phyloP scores from a whole-genome alignment of 2,113 vertebrate species.

The Amphiprion percula region DNA sequence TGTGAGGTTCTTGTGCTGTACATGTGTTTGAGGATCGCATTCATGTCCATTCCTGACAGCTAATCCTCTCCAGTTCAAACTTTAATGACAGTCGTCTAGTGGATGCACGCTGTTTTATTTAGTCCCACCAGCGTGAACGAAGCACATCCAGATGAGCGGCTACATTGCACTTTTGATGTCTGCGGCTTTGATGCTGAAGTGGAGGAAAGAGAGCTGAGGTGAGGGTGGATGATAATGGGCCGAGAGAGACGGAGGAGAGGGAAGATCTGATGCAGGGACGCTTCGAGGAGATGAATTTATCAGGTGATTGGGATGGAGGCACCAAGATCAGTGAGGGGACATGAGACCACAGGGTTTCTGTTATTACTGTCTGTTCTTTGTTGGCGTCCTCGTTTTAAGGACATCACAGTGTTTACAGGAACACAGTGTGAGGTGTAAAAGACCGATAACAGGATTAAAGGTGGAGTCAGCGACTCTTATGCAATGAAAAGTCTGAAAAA shows the following conservation, averaged over 20 bases:
- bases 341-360: background rate
- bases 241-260: background rate
- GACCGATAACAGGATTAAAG: no score
- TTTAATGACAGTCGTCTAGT: background rate
- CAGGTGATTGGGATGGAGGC: slow-evolving; percentile 16
- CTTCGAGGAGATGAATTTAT: slow-evolving; percentile 41
- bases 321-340: slow-evolving; percentile 41
- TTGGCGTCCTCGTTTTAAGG: no score
- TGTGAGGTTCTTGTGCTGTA: background rate
- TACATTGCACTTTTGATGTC: slow-evolving; percentile 60
- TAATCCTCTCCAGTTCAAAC: background rate
- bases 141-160: slow-evolving; percentile 46
- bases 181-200: slow-evolving; percentile 60
- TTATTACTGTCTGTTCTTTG: no score
- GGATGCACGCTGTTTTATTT: slow-evolving; percentile 29
- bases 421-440: no score
- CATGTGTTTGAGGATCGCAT: background rate
- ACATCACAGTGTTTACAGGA: no score
- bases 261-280: slow-evolving; percentile 15
- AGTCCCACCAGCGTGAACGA: background rate
- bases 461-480: no score
- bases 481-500: no score
- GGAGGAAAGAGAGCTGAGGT: slow-evolving; percentile 20
- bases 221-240: slow-evolving; percentile 43
- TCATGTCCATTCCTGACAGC: background rate